These are phyloP conservation scores for Drosophila pseudotakahashii DNA, from an alignment of 2,888 invertebrate genomes.

Conservation along the genomic window DNA sequence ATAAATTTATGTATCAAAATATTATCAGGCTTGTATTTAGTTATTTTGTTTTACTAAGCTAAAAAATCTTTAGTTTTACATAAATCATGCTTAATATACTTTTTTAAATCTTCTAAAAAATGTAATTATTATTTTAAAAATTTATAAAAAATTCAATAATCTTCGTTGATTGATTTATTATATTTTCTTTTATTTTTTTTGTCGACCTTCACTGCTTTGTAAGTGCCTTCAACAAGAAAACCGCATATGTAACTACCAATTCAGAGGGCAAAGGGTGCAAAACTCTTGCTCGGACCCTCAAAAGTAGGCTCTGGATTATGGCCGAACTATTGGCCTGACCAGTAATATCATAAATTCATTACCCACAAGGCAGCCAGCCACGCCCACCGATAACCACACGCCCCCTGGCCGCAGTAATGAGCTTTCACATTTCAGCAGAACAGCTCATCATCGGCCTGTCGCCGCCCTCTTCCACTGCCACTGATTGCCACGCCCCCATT, in stretches of 20 bases:
- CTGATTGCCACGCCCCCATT: constrained; percentile 53
- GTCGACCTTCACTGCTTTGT: neutral
- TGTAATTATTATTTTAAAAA: no score
- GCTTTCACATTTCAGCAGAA: constrained; percentile 36
- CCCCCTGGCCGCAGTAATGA: constrained; percentile 26
- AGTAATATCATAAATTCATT: constrained; percentile 41
- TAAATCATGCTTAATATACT: no score
- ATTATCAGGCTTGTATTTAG: no score
- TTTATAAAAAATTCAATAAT: neutral
- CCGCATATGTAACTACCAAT: constrained; percentile 31
- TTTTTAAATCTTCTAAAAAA: no score
- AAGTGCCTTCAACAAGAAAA: constrained; percentile 7
- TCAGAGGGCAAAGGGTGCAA: neutral
- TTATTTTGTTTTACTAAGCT: no score
- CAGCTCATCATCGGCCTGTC: constrained; percentile 34
- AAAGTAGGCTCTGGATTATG: constrained; percentile 18
- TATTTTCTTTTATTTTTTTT: neutral
- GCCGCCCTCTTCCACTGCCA: constrained; percentile 4
- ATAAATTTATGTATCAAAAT: no score
- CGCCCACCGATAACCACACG: constrained; percentile 2
- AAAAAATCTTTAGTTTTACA: no score
- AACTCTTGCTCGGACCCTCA: neutral
- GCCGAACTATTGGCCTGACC: constrained; percentile 20
- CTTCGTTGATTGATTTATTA: neutral
- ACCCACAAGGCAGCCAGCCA: constrained; percentile 11